Evolutionary conservation across 1,140 invertebrate genomes (phyloP).

Genomic region (Arion vulgaris): DNA sequence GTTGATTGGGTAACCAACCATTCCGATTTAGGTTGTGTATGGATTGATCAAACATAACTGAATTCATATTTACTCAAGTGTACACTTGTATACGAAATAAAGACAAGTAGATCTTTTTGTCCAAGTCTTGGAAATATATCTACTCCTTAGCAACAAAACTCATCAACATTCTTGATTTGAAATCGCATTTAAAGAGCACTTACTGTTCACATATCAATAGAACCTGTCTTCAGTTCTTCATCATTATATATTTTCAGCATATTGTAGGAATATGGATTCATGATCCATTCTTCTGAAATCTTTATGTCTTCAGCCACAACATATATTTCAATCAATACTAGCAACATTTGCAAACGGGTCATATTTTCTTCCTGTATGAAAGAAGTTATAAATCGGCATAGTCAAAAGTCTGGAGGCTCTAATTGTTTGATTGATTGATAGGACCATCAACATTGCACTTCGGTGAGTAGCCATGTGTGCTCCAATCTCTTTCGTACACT

Average conservation of each 20-base stretch:
- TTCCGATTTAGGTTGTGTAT: not conserved
- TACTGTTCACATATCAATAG: not conserved
- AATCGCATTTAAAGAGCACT: not conserved
- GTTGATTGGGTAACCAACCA: too few species aligned
- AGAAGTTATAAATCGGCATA: not conserved
- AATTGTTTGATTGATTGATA: too few species aligned
- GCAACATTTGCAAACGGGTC: not conserved
- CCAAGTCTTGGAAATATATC: not conserved
- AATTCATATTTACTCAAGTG: not conserved
- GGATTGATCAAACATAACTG: not conserved
- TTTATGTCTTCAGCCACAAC: not conserved
- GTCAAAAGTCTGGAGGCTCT: too few species aligned
- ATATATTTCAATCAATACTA: not conserved
- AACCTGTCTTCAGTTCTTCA: not conserved
- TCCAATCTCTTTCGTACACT: too few species aligned
- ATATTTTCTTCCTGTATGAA: not conserved
- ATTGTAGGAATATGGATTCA: slow-evolving; percentile 1
- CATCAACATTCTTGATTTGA: not conserved
- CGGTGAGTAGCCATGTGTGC: too few species aligned
- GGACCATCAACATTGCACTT: too few species aligned
- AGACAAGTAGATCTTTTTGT: not conserved
- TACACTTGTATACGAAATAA: not conserved
- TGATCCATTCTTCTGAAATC: not conserved
- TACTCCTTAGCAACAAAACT: not conserved
- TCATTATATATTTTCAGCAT: not conserved